These are phyloP conservation scores for Hipparchia sbordonii DNA, from an alignment of 2,888 invertebrate species.

Conservation along the genomic window DNA sequence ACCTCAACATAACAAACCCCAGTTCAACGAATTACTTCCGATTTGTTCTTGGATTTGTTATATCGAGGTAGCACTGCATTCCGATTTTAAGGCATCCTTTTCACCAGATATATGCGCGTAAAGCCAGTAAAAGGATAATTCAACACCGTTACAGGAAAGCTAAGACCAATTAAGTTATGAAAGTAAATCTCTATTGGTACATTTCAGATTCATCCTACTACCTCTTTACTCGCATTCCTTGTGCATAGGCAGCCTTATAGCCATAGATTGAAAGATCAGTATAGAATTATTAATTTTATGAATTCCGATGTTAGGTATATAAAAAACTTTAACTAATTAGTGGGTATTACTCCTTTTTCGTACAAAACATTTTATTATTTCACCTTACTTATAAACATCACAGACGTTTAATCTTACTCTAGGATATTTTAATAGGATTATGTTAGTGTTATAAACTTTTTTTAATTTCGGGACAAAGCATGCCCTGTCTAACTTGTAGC, in stretches of 20 bases:
- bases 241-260: background rate
- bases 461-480: conserved; percentile 17
- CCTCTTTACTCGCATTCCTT: background rate
- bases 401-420: background rate
- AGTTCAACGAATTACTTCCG: too few relatives aligned
- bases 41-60: too few relatives aligned
- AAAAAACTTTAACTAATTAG: background rate
- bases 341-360: background rate
- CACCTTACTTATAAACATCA: background rate
- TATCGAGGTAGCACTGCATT: too few relatives aligned
- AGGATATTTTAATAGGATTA: conserved; percentile 7
- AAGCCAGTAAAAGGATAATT: too few relatives aligned
- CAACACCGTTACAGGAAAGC: background rate
- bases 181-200: background rate
- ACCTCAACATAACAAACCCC: too few relatives aligned
- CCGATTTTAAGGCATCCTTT: too few relatives aligned
- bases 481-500: conserved; percentile 30
- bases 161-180: background rate
- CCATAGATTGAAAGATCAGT: background rate
- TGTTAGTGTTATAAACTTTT: conserved; percentile 4
- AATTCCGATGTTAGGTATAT: background rate
- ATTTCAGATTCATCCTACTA: background rate
- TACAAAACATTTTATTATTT: background rate
- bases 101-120: too few relatives aligned
- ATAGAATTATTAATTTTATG: background rate